phyloP scores from a whole-genome alignment of 2,888 invertebrate genomes.

The Calephelis perditalis region DNA sequence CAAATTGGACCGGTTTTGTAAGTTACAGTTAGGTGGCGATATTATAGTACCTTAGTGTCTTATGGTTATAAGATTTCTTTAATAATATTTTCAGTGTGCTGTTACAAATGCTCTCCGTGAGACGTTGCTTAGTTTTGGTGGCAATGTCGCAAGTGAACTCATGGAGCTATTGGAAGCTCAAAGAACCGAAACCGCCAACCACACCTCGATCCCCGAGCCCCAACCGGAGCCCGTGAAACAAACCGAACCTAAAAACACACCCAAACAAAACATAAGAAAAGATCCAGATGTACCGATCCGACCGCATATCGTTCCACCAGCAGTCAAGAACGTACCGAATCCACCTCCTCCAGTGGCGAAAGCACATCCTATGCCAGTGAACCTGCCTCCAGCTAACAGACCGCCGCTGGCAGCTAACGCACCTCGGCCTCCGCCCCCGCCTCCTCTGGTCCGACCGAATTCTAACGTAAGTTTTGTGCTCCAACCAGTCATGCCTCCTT shows the following conservation, averaged over 20 bases:
- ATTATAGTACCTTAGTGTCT: constrained; percentile 6
- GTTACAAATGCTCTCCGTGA: constrained; percentile 69
- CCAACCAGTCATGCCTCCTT: constrained; percentile 53
- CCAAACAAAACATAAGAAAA: constrained; percentile 31
- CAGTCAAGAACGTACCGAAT: constrained; percentile 33
- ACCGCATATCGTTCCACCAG: constrained; percentile 32
- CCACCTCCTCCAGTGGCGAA: constrained; percentile 39
- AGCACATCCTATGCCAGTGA: constrained; percentile 43
- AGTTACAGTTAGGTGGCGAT: too few relatives aligned
- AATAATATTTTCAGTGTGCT: constrained; percentile 48
- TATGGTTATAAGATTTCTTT: not conserved
- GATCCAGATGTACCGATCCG: constrained; percentile 34
- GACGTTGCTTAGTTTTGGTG: constrained; percentile 67
- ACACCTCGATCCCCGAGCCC: constrained; percentile 38
- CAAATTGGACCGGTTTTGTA: too few relatives aligned
- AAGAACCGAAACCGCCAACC: constrained; percentile 29
- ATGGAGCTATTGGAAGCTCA: constrained; percentile 46
- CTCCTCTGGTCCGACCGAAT: constrained; percentile 39
- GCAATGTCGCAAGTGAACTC: constrained; percentile 53
- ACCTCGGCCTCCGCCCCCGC: constrained; percentile 30
- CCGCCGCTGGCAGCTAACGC: constrained; percentile 31
- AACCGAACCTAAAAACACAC: constrained; percentile 40
- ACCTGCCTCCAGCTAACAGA: constrained; percentile 31
- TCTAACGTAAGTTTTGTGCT: constrained; percentile 72
- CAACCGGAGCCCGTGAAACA: constrained; percentile 46